Percentiles rank a stretch among this genome's conserved stretches.
These are phyloP conservation scores for Haliclona indistincta DNA, from an alignment of 37 sponge, comb jelly and placozoan species.

Conservation along the genomic window DNA sequence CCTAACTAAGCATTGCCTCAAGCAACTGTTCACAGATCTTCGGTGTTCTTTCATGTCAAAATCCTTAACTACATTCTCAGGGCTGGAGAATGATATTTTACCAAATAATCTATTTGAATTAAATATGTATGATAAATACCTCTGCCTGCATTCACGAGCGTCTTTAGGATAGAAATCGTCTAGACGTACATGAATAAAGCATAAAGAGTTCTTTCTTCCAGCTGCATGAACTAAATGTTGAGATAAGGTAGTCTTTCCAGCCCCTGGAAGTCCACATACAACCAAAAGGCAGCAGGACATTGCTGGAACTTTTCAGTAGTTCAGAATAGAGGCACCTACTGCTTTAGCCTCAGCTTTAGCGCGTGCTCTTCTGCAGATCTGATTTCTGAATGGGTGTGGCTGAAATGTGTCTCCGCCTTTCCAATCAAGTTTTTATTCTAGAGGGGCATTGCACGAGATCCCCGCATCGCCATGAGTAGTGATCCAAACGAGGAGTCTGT, in stretches of 20 bases:
- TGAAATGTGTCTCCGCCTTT: neutral
- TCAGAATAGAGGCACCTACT: too few relatives aligned
- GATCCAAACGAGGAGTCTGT: too few relatives aligned
- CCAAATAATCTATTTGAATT: neutral
- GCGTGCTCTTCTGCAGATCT: too few relatives aligned
- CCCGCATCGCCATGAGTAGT: too few relatives aligned
- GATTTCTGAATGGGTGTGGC: neutral
- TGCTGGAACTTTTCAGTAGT: too few relatives aligned
- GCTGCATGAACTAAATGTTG: neutral
- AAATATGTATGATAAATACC: neutral
- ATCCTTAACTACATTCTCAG: neutral
- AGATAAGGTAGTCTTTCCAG: slow-evolving; percentile 61
- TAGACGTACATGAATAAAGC: slow-evolving; percentile 38
- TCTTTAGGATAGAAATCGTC: slow-evolving; percentile 65
- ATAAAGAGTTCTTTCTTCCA: neutral
- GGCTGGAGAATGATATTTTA: neutral
- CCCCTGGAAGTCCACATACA: slow-evolving; percentile 69
- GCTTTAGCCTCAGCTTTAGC: too few relatives aligned
- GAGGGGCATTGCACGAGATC: too few relatives aligned
- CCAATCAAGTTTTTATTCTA: too few relatives aligned
- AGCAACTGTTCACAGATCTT: slow-evolving; percentile 10
- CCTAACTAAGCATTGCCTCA: slow-evolving; percentile 3
- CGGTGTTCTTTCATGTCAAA: slow-evolving; percentile 44
- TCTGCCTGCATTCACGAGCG: neutral
- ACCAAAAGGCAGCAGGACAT: slow-evolving; percentile 40